Evolutionary conservation across 2,797 vertebrate species (phyloP), one percentile per base, ranked within the genome.

Genomic region (Sparus aurata): DNA sequence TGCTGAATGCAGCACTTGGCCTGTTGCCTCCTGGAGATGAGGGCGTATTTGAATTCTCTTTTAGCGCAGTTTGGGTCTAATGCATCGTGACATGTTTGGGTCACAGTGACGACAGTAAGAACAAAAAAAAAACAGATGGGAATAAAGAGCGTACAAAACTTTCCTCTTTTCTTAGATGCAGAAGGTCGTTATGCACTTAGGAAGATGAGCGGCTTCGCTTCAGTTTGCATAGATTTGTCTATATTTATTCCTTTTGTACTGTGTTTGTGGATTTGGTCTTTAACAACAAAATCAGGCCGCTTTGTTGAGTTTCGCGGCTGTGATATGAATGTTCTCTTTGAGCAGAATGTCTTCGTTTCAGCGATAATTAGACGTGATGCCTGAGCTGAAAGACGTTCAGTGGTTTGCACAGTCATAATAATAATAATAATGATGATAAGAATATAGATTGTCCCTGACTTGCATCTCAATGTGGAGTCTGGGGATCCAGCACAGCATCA

Each of bases 31-130:
- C 58, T 79, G 83, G 81, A 88, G 78, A 70, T 17, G 57, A 38
- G 76, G 69, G 69, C 20, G 17, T 50, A 65, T 88, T 80, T 88
- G 69, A 71, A 75, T 67, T 79, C 52, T 74, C 43, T 77, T 91
- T 87, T 55, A 66, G 68, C 59, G 38, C 76, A 50, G 66, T 85
- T 59, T 45, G 71, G 71, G 53, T 62, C 66, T 91, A 85, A 91
- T 90, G 79, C 72, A 20, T 59, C 4, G 4, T 86, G 89, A 88
- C 86, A 57, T 87, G 90, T 91, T 91, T 87, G 83, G 86, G 87
- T 80, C 87, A 90, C 23, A 45, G 61, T 77, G 85, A 84, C 11
- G 73, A 72, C 63, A 75, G 75, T 25, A n/a, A 53, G 57, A 69
- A 78, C 49, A 23, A 49, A 64, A 30, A 69, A 54, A 63, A 60